Base-by-base conservation (phyloP, 2,888 invertebrate genomes). In the Mythimna lalbum region DNA sequence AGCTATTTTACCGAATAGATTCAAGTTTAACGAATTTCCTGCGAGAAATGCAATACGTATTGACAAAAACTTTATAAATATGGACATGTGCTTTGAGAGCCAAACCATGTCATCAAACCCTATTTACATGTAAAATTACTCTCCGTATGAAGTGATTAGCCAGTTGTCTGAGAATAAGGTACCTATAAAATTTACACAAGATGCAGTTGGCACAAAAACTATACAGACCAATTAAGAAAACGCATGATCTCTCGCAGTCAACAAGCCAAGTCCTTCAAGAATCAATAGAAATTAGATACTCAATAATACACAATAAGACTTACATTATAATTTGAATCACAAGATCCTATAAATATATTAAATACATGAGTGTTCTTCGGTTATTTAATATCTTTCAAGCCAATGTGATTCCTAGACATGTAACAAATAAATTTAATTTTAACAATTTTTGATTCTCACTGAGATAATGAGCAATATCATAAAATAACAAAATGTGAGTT, bases 261-360 rank as follows among this genome's bases (percentile, higher is more conserved):
- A 56, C 36, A 39, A 33, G 59, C 49, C 10, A 60, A 67, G 49
- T 77, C 59, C 14, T 49, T 61, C 50, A 65, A 19, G 68, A 49
- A 57, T 70, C 39, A 62, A 74, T 69, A 70, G 23, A 76, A 76
- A 73, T 61, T 49, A 72, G 31, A 70, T 52, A 69, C 49, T 76
- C 53, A 69, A 70, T 70, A 67, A 63, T 71, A 72, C 43, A 78
- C 69, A 68, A 66, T 69, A 72, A 60, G 57, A 73, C 81, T 80
- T 78, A 84, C 53, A 73, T 59, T 53, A 72, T 73, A 85, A 73
- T 67, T 68, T 73, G 64, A 83, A 85, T 77, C 52, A 73, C 66
- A 67, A 65, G 55, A 80, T 73, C 55, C 36, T 61, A 21, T 69
- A 73, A 73, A 61, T 81, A 72, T 59, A 50, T 67, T 66, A 52